Percentiles rank a stretch among this genome's conserved stretches.
Conservation (phyloP, 2,797 vertebrate species). For the Petrocephalus sullivani region DNA sequence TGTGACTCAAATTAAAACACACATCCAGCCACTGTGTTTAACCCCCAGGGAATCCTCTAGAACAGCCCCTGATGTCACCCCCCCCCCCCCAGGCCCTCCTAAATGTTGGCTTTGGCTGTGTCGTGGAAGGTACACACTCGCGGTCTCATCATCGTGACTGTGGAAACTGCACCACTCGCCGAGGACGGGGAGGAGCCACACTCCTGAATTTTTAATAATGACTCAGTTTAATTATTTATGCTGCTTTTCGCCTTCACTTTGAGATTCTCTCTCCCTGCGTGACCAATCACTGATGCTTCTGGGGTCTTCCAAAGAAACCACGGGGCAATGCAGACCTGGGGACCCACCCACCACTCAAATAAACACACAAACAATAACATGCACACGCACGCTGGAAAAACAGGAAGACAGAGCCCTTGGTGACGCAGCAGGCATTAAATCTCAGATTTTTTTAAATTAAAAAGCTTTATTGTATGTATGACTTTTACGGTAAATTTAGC, state of each 20-base stretch:
- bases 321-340: background rate
- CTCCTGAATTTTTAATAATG: constrained; percentile 5
- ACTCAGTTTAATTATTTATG: constrained; percentile 5
- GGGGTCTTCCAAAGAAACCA: background rate
- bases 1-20: background rate
- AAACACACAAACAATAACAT: background rate
- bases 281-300: background rate
- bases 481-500: background rate
- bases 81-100: background rate
- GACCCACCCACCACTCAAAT: background rate
- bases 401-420: background rate
- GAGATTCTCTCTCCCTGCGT: background rate
- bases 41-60: background rate
- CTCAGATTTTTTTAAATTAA: too few relatives aligned
- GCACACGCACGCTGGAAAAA: background rate
- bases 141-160: background rate
- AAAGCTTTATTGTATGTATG: background rate
- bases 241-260: background rate
- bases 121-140: too few relatives aligned
- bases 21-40: background rate
- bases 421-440: background rate
- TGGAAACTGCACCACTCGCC: background rate
- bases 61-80: background rate
- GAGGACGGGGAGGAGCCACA: background rate
- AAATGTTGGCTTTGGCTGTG: too few relatives aligned